phyloP scores from a whole-genome alignment of 2,113 vertebrate species.

The Platanista minor region DNA sequence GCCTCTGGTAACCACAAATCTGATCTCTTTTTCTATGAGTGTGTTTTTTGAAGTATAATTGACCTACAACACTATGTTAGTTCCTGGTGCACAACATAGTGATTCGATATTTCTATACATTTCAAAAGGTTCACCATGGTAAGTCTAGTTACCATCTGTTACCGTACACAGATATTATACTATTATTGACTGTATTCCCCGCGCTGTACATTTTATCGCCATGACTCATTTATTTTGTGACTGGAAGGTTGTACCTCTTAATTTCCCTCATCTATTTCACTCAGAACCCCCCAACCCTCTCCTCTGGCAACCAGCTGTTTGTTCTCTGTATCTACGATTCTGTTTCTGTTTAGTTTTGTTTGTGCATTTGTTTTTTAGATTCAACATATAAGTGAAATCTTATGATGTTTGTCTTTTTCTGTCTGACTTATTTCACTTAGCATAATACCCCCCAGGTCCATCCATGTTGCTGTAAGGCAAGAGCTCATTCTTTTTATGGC shows the following conservation, averaged over 20 bases:
- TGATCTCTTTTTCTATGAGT: not conserved
- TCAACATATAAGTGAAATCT: not conserved
- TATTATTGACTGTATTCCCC: not conserved
- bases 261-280: not conserved
- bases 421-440: not conserved
- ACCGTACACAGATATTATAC: not conserved
- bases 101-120: not conserved
- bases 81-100: not conserved
- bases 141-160: not conserved
- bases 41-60: not conserved
- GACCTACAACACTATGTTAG: not conserved
- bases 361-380: not conserved
- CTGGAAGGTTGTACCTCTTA: not conserved
- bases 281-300: not conserved
- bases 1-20: not conserved
- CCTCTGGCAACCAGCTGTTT: not conserved
- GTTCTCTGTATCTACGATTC: not conserved
- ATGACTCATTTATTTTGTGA: not conserved
- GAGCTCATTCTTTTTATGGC: not conserved
- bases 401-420: not conserved
- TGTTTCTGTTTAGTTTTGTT: not conserved
- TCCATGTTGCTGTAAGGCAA: not conserved
- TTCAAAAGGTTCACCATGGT: not conserved
- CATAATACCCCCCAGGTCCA: not conserved
- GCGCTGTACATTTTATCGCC: not conserved